These are phyloP conservation scores for Cryptotis parvus DNA, from an alignment of 2,113 vertebrate genomes.

Conservation along the genomic window DNA sequence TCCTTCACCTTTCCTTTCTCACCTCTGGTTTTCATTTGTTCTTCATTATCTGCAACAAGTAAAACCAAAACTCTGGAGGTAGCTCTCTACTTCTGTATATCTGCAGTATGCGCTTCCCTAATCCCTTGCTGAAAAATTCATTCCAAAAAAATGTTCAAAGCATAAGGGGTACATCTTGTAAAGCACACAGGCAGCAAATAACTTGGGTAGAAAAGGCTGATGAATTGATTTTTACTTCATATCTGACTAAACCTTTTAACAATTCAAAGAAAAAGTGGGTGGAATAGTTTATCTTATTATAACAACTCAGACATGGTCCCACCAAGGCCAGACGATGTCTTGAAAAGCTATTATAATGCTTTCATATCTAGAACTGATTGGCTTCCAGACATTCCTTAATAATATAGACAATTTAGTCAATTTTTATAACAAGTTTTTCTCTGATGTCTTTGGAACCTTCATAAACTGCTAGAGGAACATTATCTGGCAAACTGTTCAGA, in stretches of 20 bases:
- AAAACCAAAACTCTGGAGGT: not conserved
- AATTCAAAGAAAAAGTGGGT: conserved; percentile 51
- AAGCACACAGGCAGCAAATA: not conserved
- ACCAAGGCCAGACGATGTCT: conserved; percentile 25
- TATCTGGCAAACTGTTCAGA: conserved; percentile 51
- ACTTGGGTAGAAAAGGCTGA: conserved; percentile 13
- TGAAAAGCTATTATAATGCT: conserved; percentile 44
- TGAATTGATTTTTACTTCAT: conserved; percentile 43
- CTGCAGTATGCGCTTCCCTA: not conserved
- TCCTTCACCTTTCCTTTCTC: too few species aligned
- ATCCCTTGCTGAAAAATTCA: conserved; percentile 1
- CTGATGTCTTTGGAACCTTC: conserved; percentile 45
- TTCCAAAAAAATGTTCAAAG: conserved; percentile 10
- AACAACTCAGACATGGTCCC: conserved; percentile 36
- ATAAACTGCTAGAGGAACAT: conserved; percentile 4
- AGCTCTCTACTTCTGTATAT: not conserved
- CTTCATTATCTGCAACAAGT: not conserved
- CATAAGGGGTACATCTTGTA: conserved; percentile 17
- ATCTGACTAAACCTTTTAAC: conserved; percentile 55
- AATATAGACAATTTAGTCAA: conserved; percentile 54
- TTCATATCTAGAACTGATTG: conserved; percentile 5
- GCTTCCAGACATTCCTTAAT: conserved; percentile 33
- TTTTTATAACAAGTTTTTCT: conserved; percentile 50
- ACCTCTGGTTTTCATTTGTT: conserved; percentile 2
- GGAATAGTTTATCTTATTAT: conserved; percentile 62